phyloP scores from a whole-genome alignment of 2,797 vertebrate genomes.

The Macropus fuliginosus region DNA sequence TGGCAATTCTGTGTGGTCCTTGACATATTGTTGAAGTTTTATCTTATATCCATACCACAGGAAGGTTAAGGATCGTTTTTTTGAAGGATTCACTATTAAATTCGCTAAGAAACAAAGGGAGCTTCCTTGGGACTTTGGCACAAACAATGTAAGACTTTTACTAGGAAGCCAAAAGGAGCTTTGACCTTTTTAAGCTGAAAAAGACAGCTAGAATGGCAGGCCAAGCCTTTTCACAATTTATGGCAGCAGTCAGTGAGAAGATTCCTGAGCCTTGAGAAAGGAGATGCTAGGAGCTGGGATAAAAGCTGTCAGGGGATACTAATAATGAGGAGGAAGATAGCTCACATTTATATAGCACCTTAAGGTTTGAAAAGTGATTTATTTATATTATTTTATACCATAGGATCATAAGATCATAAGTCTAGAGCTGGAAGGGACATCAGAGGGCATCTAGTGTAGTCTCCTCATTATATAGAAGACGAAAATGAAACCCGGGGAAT shows the following conservation, averaged over 20 bases:
- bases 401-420: neutral
- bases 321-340: neutral
- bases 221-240: neutral
- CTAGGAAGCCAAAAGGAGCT: neutral
- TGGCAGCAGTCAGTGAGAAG: neutral
- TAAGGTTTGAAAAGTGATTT: neutral
- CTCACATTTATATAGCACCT: neutral
- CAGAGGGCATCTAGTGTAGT: neutral
- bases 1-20: neutral
- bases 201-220: neutral
- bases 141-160: neutral
- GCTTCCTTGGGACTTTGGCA: neutral
- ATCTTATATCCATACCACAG: neutral
- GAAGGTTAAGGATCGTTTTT: neutral
- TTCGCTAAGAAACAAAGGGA: neutral
- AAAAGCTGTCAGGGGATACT: neutral
- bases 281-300: neutral
- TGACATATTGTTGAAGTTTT: neutral
- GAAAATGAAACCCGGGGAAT: neutral
- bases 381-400: neutral
- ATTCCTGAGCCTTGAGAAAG: neutral
- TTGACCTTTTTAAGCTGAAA: neutral
- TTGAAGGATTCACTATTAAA: neutral
- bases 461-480: neutral
- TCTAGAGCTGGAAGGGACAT: neutral